Evolutionary conservation across 2,797 vertebrate species (phyloP).

Genomic region (Myotis planiceps): DNA sequence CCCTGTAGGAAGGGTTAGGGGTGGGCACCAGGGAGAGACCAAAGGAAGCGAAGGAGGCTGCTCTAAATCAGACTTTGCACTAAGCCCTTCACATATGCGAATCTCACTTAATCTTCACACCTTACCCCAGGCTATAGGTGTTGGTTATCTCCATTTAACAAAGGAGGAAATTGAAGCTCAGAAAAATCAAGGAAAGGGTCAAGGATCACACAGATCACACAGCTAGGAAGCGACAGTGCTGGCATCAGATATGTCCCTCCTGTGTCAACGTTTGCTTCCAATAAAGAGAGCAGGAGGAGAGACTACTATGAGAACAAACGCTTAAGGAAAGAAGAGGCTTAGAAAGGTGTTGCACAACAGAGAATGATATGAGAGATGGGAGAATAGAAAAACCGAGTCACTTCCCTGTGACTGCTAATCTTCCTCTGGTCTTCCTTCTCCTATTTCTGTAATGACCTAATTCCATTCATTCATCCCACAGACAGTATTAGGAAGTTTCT

Average conservation of each 20-base stretch:
- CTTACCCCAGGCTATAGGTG: background rate
- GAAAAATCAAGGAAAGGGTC: background rate
- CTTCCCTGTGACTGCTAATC: background rate
- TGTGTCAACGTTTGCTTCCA: background rate
- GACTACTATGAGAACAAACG: background rate
- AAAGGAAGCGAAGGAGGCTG: background rate
- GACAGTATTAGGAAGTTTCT: background rate
- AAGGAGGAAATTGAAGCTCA: background rate
- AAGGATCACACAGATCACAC: background rate
- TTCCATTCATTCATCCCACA: conserved; percentile 3
- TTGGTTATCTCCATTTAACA: background rate
- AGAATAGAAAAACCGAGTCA: background rate
- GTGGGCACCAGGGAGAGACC: background rate
- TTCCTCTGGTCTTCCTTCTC: background rate
- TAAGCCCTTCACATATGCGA: background rate
- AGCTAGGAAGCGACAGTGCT: background rate
- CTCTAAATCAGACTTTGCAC: background rate
- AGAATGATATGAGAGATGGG: background rate
- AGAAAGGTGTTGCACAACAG: background rate
- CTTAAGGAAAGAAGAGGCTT: background rate
- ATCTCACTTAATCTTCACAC: background rate
- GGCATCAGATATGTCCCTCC: background rate
- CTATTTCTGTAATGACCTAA: background rate
- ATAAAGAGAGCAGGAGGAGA: background rate
- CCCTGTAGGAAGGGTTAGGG: background rate